Evolutionary conservation across 2,113 vertebrate genomes (phyloP).

Genomic region (Grammomys surdaster): DNA sequence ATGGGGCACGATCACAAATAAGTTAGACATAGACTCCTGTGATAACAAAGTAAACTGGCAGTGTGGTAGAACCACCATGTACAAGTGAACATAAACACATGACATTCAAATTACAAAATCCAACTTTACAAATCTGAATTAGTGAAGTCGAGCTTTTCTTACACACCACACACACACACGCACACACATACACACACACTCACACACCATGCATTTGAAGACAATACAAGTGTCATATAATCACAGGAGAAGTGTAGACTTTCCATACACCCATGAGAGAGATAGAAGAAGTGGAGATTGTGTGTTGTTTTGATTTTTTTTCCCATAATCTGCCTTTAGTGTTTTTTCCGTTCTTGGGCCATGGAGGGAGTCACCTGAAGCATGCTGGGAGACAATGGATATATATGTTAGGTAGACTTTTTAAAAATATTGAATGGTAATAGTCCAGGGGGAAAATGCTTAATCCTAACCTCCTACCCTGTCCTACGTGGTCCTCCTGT

Average conservation of each 20-base stretch:
- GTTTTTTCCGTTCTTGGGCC: neutral
- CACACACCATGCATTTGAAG: too few relatives aligned
- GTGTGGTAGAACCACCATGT: neutral
- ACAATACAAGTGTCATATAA: neutral
- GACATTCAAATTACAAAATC: neutral
- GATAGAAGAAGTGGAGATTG: rapidly evolving
- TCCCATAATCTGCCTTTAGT: neutral
- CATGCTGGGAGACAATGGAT: neutral
- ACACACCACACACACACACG: neutral
- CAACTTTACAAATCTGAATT: neutral
- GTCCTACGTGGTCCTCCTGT: too few relatives aligned
- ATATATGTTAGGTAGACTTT: neutral
- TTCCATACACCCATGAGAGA: neutral
- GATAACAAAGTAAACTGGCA: neutral
- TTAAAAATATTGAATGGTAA: neutral
- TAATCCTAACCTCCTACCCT: too few relatives aligned
- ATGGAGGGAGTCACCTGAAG: neutral
- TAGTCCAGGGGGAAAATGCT: too few relatives aligned
- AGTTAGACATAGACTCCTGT: neutral
- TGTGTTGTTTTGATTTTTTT: neutral
- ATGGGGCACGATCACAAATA: neutral
- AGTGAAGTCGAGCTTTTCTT: neutral
- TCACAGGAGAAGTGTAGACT: neutral
- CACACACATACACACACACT: neutral
- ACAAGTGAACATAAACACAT: neutral